Percentiles rank a stretch among this genome's conserved stretches.
Conservation (phyloP, 2,113 vertebrate species). For the Monopterus albus region DNA sequence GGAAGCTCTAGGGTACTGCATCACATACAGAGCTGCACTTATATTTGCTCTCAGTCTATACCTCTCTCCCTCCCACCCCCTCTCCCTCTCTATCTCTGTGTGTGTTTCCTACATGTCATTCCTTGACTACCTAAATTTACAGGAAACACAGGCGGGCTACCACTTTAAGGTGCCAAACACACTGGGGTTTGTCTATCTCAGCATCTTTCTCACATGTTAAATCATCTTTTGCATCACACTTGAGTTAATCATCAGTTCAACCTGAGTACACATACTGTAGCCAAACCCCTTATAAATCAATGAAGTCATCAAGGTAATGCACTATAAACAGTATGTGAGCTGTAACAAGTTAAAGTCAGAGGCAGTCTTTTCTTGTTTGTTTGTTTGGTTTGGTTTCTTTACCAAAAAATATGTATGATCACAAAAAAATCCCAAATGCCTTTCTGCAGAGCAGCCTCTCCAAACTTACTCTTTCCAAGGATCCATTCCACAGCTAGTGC, state of each 20-base stretch:
- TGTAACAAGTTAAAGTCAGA: not conserved
- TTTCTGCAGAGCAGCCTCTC: slow-evolving; percentile 45
- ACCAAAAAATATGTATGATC: no score
- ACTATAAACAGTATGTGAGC: slow-evolving; percentile 1
- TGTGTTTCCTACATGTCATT: slow-evolving; percentile 45
- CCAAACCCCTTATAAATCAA: slow-evolving; percentile 37
- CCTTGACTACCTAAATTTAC: slow-evolving; percentile 53
- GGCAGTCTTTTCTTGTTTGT: not conserved
- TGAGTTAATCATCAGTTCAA: slow-evolving; percentile 30
- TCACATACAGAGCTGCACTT: slow-evolving; percentile 59
- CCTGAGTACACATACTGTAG: slow-evolving; percentile 13
- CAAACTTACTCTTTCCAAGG: slow-evolving; percentile 53
- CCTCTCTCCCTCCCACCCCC: not conserved
- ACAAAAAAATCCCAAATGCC: slow-evolving; percentile 1
- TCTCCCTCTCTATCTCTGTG: slow-evolving; percentile 19
- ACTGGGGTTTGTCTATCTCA: slow-evolving; percentile 4
- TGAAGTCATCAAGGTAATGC: slow-evolving; percentile 48
- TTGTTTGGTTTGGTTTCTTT: no score
- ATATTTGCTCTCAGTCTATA: slow-evolving; percentile 34
- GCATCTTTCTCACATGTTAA: slow-evolving; percentile 28
- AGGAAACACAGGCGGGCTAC: slow-evolving; percentile 27
- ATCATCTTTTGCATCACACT: slow-evolving; percentile 33
- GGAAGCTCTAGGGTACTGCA: slow-evolving; percentile 63
- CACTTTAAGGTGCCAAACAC: slow-evolving; percentile 23
- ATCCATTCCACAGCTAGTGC: slow-evolving; percentile 68